These are phyloP conservation scores for Pseudomyrmex concolor DNA, from an alignment of 1,140 invertebrate species.

Conservation along the genomic window DNA sequence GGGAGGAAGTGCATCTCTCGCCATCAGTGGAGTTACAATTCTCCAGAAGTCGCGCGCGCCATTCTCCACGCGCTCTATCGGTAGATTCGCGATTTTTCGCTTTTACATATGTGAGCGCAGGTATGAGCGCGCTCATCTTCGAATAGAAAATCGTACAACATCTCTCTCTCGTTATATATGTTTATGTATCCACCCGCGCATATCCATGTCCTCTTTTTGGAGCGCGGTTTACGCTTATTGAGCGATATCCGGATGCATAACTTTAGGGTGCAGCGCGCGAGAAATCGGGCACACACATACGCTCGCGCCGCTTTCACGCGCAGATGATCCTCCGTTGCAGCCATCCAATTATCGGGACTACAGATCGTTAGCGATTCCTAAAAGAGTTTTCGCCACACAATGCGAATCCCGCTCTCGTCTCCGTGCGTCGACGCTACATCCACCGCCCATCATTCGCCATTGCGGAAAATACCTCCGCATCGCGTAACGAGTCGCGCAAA, in stretches of 20 bases:
- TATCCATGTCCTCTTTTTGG: conserved; percentile 8
- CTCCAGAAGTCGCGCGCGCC: conserved; percentile 3
- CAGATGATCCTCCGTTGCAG: conserved; percentile 30
- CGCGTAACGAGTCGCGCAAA: conserved; percentile 1
- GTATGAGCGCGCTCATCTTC: neutral
- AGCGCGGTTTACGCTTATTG: conserved; percentile 68
- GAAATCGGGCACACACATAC: neutral
- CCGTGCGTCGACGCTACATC: too few relatives aligned
- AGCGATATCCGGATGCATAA: conserved; percentile 59
- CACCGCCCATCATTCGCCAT: neutral
- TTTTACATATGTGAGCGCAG: conserved; percentile 19
- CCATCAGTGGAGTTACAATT: conserved; percentile 21
- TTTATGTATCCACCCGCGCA: conserved; percentile 13
- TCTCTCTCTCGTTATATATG: neutral
- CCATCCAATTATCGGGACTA: conserved; percentile 70
- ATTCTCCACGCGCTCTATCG: neutral
- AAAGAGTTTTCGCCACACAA: conserved; percentile 58
- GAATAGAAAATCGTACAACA: conserved; percentile 28
- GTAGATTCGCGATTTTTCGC: conserved; percentile 33
- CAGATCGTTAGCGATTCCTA: conserved; percentile 71
- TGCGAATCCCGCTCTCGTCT: neutral
- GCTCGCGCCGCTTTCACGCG: conserved; percentile 60
- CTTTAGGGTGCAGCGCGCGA: conserved; percentile 39
- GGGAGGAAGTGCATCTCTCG: neutral
- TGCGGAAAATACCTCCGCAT: conserved; percentile 12